Evolutionary conservation across 1,140 invertebrate genomes (phyloP), one percentile per base, ranked within the genome.

Genomic region (Telenomus remus): DNA sequence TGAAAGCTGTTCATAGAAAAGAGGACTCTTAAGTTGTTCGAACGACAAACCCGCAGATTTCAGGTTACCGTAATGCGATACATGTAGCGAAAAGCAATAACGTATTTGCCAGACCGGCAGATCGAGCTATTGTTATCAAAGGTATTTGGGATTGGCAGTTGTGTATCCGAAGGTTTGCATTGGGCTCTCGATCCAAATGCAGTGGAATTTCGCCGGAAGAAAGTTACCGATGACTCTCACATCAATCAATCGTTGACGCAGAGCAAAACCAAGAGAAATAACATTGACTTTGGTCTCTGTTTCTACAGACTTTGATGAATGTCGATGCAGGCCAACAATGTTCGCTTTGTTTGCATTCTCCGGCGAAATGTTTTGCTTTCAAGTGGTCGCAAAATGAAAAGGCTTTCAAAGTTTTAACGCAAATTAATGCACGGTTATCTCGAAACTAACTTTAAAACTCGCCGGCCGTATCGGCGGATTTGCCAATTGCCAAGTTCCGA

Each of bases 251-350:
- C 61, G 65, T 70, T 50, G 59, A 48, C 65, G 61, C 51, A 27
- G 61, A 48, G 61, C 49, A 61, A 70, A 76, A 66, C 27, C 73
- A 59, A 70, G 73, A 76, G 73, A 76, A 76, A 76, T 76, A 76
- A 76, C 73, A 76, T 76, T 76, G 73, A 76, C 73, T 76, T 76
- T 70, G 65, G 73, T 65, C 72, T 75, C 53, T 60, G 72, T 76
- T 65, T 76, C 65, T 56, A 64, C 65, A 69, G 73, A 76, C 73
- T 65, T 76, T 70, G 73, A 76, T 76, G 65, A 76, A 76, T 70
- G 61, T 70, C 73, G 65, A 76, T 69, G 54, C 63, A 53, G 50
- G 65, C 64, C 54, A 75, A 75, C 65, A 75, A 60, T 56, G 72
- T 69, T 47, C 43, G 46, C 72, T 75, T 75, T 75, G 72, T 75